A percentile compares a stretch with the other conserved stretches of the same genome.
Evolutionary conservation across 2,797 vertebrate genomes (phyloP).

Genomic region (Mormyrops attenuatus): DNA sequence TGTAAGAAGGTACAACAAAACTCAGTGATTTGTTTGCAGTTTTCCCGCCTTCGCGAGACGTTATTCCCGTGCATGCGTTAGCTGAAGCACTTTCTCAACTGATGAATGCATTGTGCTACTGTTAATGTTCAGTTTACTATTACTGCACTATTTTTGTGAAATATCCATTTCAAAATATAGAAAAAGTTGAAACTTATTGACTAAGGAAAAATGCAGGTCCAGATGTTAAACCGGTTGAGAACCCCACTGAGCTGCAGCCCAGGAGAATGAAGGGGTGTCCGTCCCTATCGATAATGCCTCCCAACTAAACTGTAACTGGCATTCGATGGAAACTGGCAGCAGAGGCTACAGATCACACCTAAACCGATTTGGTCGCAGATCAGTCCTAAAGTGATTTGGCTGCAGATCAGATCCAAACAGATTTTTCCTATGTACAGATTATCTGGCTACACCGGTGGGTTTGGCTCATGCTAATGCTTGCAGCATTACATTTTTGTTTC

Average conservation of each 20-base stretch:
- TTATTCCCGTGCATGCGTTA: not conserved
- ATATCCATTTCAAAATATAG: not conserved
- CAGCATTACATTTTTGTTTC: not conserved
- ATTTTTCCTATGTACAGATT: not conserved
- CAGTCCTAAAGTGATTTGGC: not conserved
- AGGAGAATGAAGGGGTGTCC: not conserved
- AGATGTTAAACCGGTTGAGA: not conserved
- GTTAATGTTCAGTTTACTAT: not conserved
- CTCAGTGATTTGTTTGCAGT: not conserved
- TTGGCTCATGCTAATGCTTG: not conserved
- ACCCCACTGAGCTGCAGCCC: not conserved
- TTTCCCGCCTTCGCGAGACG: not conserved
- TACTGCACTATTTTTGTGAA: not conserved
- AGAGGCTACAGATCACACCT: not conserved
- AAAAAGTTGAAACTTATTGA: not conserved
- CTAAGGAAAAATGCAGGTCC: not conserved
- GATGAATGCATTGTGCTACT: not conserved
- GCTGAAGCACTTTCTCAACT: not conserved
- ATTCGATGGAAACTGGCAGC: not conserved
- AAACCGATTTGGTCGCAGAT: not conserved
- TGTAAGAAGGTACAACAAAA: not conserved
- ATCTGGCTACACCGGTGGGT: not conserved
- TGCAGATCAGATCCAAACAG: not conserved
- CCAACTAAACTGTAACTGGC: not conserved
- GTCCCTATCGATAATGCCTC: not conserved